Conservation (phyloP, 2,113 vertebrate genomes). For the Cyanoramphus novaezelandiae region DNA sequence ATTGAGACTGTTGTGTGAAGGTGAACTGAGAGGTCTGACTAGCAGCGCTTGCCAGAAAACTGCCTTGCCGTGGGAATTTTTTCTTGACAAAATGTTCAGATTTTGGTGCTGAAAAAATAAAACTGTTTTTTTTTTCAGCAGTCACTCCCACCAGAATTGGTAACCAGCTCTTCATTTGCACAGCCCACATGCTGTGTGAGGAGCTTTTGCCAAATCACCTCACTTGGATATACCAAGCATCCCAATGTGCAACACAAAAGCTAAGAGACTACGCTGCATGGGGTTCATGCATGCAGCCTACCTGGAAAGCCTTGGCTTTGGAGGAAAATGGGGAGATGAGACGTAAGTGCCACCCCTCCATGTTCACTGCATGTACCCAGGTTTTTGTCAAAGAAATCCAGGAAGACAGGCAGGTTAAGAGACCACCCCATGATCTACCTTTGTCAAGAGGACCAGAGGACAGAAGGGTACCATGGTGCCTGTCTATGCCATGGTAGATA, state of each 20-base stretch:
- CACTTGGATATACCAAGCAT: accelerated
- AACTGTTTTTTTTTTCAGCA: not conserved
- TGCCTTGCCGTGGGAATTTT: not conserved
- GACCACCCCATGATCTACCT: not conserved
- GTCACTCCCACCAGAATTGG: not conserved
- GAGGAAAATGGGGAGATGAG: not conserved
- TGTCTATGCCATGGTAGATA: accelerated
- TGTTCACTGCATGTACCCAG: not conserved
- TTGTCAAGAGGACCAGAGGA: not conserved
- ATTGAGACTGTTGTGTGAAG: not conserved
- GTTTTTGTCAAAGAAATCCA: not conserved
- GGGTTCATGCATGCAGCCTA: accelerated
- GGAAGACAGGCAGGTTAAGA: not conserved
- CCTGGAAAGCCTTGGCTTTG: not conserved
- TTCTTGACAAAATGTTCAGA: not conserved
- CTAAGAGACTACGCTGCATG: accelerated
- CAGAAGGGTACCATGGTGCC: accelerated
- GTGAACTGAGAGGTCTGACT: not conserved
- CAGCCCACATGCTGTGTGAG: accelerated
- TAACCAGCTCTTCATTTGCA: not conserved
- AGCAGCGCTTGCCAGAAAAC: not conserved
- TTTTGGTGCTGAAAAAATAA: not conserved
- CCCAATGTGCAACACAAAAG: accelerated
- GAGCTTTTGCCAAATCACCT: not conserved
- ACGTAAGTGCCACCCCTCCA: not conserved